Percentiles rank a stretch among this genome's conserved stretches.
These are phyloP conservation scores for Microdon myrmicae DNA, from an alignment of 2,888 invertebrate genomes.

Conservation along the genomic window DNA sequence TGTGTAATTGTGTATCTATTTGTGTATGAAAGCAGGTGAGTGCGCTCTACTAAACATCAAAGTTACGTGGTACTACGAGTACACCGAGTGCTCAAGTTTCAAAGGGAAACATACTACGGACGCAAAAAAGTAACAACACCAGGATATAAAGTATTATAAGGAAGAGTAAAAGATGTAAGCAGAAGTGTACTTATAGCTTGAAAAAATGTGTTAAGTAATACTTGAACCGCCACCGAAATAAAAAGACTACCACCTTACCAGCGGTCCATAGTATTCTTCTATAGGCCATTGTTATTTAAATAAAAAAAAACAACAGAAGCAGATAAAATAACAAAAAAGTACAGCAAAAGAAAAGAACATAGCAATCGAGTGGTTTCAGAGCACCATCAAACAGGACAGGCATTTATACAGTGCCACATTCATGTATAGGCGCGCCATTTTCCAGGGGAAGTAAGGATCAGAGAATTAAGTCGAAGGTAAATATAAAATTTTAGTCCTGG, in stretches of 20 bases:
- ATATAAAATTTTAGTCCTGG: conserved; percentile 32
- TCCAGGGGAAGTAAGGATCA: conserved; percentile 44
- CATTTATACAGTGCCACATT: too few relatives aligned
- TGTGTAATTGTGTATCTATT: conserved; percentile 14
- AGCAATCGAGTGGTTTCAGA: conserved; percentile 23
- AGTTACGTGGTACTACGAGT: conserved; percentile 35
- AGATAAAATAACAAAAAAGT: conserved; percentile 11
- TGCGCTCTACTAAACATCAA: conserved; percentile 51
- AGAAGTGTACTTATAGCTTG: conserved; percentile 54
- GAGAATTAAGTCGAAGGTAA: conserved; percentile 46
- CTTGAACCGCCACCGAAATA: conserved; percentile 48
- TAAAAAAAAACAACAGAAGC: conserved; percentile 27
- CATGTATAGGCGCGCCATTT: too few relatives aligned
- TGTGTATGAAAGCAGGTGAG: conserved; percentile 21
- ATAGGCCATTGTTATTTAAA: too few relatives aligned
- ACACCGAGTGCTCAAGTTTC: conserved; percentile 44
- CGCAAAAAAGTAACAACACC: conserved; percentile 50
- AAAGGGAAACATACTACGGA: conserved; percentile 49
- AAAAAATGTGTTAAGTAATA: conserved; percentile 55
- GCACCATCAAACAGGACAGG: conserved; percentile 28
- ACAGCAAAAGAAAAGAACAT: conserved; percentile 33
- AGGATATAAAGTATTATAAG: conserved; percentile 35
- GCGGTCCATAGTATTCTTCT: too few relatives aligned
- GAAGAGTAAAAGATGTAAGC: conserved; percentile 23
- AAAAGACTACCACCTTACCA: too few relatives aligned